phyloP scores from a whole-genome alignment of 1,140 invertebrate species.

The Tachypleus tridentatus region DNA sequence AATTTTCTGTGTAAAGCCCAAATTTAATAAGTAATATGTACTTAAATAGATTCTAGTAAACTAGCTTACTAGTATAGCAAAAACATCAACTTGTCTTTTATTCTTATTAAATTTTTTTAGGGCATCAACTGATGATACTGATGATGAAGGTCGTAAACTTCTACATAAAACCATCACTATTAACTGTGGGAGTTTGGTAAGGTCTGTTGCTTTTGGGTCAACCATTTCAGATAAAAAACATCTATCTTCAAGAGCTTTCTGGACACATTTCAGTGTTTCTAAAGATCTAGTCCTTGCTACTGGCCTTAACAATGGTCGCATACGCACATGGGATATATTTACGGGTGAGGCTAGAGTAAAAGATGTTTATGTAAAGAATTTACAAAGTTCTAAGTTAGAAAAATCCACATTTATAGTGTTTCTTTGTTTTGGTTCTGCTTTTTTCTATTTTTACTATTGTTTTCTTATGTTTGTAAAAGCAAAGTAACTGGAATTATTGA shows the following conservation, averaged over 20 bases:
- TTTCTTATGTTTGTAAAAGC: too few species aligned
- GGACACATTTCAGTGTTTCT: conserved; percentile 31
- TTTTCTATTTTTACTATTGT: too few species aligned
- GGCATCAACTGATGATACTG: neutral
- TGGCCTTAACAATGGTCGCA: conserved; percentile 40
- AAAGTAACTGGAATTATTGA: too few species aligned
- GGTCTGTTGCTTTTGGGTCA: conserved; percentile 42
- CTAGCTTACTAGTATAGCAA: too few species aligned
- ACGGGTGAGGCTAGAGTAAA: conserved; percentile 29
- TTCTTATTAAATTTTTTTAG: neutral
- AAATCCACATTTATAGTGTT: too few species aligned
- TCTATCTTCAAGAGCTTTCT: conserved; percentile 21
- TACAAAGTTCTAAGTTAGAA: too few species aligned
- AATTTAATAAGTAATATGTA: too few species aligned
- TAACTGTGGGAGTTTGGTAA: conserved; percentile 38
- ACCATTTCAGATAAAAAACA: conserved; percentile 21
- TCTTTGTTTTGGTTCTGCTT: too few species aligned
- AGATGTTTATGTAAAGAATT: too few species aligned
- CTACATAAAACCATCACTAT: conserved; percentile 26
- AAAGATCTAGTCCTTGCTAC: conserved; percentile 40
- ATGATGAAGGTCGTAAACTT: neutral
- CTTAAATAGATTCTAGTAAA: too few species aligned
- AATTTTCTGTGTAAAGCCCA: too few species aligned
- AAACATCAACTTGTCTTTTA: too few species aligned
- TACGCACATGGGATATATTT: conserved; percentile 40